Percentiles rank a stretch among this genome's conserved stretches.
Evolutionary conservation across 1,140 invertebrate species (phyloP).

Genomic region (Manduca sexta): DNA sequence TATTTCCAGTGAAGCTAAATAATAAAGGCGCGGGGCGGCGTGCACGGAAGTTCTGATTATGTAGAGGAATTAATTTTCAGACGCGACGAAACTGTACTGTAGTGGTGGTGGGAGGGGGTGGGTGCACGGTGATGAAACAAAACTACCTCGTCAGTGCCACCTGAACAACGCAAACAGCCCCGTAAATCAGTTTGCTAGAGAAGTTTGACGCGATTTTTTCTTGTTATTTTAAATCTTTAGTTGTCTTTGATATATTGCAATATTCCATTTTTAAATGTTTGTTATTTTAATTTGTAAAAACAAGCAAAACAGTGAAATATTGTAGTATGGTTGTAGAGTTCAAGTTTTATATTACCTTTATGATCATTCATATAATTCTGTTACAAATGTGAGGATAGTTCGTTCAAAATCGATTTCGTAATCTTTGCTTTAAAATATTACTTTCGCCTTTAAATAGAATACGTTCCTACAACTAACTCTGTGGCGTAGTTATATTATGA

Average conservation of each 20-base stretch:
- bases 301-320: too few species aligned
- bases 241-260: conserved; percentile 2
- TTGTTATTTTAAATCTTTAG: not conserved
- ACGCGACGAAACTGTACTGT: conserved; percentile 64
- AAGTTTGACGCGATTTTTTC: not conserved
- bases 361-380: too few species aligned
- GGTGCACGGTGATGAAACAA: conserved; percentile 38
- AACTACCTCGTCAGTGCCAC: conserved; percentile 51
- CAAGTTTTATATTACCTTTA: too few species aligned
- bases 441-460: too few species aligned
- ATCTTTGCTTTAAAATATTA: too few species aligned
- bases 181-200: conserved; percentile 43
- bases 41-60: conserved; percentile 66
- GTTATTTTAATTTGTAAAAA: too few species aligned
- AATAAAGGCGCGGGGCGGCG: conserved; percentile 8
- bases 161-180: conserved; percentile 46
- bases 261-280: too few species aligned
- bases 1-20: conserved; percentile 42
- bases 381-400: too few species aligned
- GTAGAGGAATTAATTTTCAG: conserved; percentile 71
- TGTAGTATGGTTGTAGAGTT: too few species aligned
- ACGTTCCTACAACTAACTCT: too few species aligned
- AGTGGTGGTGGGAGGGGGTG: conserved; percentile 19
- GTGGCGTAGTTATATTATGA: too few species aligned
- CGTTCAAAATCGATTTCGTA: too few species aligned